Percentiles rank a stretch among this genome's conserved stretches.
Conservation (phyloP, 2,888 invertebrate species). For the Habroteleia sp. region DNA sequence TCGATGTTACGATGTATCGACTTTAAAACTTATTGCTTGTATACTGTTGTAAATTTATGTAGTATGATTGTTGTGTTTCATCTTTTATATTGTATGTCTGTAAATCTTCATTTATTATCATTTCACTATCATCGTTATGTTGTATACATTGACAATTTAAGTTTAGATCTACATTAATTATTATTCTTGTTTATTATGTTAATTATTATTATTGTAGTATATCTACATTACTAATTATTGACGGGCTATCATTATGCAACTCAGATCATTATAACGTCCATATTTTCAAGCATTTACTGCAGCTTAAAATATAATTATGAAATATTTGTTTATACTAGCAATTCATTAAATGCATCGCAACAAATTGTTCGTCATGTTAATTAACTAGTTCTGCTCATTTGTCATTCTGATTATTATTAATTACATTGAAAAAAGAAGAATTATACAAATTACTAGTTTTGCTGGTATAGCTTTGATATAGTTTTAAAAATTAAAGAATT, state of each 20-base stretch:
- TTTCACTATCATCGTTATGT: not conserved
- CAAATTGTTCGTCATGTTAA: not conserved
- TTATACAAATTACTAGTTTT: too few relatives aligned
- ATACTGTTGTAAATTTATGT: conserved; percentile 34
- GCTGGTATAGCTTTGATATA: too few relatives aligned
- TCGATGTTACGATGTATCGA: too few relatives aligned
- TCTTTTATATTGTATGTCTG: too few relatives aligned
- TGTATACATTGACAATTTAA: too few relatives aligned
- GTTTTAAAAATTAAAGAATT: too few relatives aligned
- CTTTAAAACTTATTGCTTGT: conserved; percentile 36
- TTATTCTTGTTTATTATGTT: too few relatives aligned
- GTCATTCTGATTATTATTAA: too few relatives aligned
- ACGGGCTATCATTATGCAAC: conserved; percentile 24
- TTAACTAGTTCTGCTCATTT: too few relatives aligned
- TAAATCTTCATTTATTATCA: not conserved
- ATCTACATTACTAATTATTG: not conserved
- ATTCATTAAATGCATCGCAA: conserved; percentile 16
- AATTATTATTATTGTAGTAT: not conserved
- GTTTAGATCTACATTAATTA: too few relatives aligned
- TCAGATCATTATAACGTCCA: conserved; percentile 39
- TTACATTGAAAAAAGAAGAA: too few relatives aligned
- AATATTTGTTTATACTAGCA: too few relatives aligned
- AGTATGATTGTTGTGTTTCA: conserved; percentile 30
- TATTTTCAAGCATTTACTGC: conserved; percentile 46
- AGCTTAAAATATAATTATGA: conserved; percentile 12